phyloP scores from a whole-genome alignment of 2,888 invertebrate genomes.

The Oxytorus armatus region DNA sequence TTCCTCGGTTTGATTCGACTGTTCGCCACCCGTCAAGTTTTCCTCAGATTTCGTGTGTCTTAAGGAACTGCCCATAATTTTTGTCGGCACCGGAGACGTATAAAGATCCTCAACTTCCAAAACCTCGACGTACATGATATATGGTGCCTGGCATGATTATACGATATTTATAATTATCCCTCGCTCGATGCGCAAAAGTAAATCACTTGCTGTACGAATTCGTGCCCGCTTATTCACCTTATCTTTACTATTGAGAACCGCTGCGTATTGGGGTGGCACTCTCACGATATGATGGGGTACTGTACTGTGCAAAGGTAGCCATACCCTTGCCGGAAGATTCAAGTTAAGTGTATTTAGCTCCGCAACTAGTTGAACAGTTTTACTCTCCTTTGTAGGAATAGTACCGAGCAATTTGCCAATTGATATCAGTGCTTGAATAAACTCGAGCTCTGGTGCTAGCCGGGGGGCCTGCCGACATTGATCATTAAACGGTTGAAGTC shows the following conservation, averaged over 20 bases:
- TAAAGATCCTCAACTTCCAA: slow-evolving; percentile 94
- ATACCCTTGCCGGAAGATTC: slow-evolving; percentile 98
- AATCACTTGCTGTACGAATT: not conserved
- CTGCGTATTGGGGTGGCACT: slow-evolving; percentile 98
- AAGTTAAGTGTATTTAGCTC: slow-evolving; percentile 97
- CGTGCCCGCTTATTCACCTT: slow-evolving; percentile 87
- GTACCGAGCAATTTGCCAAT: slow-evolving; percentile 94
- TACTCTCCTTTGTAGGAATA: slow-evolving; percentile 94
- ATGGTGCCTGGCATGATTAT: slow-evolving; percentile 91
- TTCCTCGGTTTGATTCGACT: slow-evolving; percentile 78
- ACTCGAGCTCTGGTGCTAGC: slow-evolving; percentile 93
- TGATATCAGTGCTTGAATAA: slow-evolving; percentile 93
- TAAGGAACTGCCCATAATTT: slow-evolving; percentile 92
- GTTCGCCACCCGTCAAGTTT: slow-evolving; percentile 88
- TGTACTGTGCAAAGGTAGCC: slow-evolving; percentile 96
- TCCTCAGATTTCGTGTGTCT: slow-evolving; percentile 98
- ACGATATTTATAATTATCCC: not conserved
- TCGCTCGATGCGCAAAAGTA: not conserved
- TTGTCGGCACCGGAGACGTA: slow-evolving; percentile 94
- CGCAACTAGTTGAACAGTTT: slow-evolving; percentile 96
- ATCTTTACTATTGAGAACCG: slow-evolving; percentile 99
- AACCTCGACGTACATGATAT: slow-evolving; percentile 99
- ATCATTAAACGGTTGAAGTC: slow-evolving; percentile 56
- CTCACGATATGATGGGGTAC: slow-evolving; percentile 96
- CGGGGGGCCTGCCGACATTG: slow-evolving; percentile 89